Evolutionary conservation across 2,113 vertebrate genomes (phyloP).

Genomic region (Beaufortia kweichowensis): DNA sequence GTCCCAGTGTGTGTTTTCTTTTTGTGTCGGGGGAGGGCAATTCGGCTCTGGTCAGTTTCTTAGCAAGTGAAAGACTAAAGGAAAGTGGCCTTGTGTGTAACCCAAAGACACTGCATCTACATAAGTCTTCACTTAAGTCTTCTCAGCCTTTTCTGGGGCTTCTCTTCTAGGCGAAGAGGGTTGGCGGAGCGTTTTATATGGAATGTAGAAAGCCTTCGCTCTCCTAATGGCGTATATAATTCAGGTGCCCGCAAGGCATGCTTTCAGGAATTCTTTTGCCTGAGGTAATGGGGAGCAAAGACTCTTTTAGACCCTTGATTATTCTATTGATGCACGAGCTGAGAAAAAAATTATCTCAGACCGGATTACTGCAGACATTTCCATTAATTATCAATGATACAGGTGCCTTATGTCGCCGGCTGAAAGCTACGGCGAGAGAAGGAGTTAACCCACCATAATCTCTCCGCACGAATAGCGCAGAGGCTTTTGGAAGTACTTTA

Average conservation of each 20-base stretch:
- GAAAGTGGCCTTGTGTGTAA: constrained; percentile 44
- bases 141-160: constrained; percentile 80
- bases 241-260: constrained; percentile 98
- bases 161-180: constrained; percentile 70
- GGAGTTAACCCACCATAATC: constrained; percentile 42
- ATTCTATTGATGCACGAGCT: constrained; percentile 98
- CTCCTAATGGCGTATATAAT: constrained; percentile 99
- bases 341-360: constrained; percentile 94
- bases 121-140: constrained; percentile 90
- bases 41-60: constrained; percentile 40
- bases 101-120: constrained; percentile 83
- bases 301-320: constrained; percentile 98
- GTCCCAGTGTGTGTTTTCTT: constrained; percentile 1
- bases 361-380: constrained; percentile 97
- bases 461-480: constrained; percentile 19
- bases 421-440: constrained; percentile 53
- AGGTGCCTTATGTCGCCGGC: constrained; percentile 74
- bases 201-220: constrained; percentile 88
- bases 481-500: constrained; percentile 83
- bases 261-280: constrained; percentile 99
- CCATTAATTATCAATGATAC: constrained; percentile 99
- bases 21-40: constrained; percentile 8
- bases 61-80: constrained; percentile 15
- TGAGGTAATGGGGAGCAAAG: constrained; percentile 98
- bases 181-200: constrained; percentile 89